Evolutionary conservation across 2,888 invertebrate species (phyloP).

Genomic region (Phortica okadai): DNA sequence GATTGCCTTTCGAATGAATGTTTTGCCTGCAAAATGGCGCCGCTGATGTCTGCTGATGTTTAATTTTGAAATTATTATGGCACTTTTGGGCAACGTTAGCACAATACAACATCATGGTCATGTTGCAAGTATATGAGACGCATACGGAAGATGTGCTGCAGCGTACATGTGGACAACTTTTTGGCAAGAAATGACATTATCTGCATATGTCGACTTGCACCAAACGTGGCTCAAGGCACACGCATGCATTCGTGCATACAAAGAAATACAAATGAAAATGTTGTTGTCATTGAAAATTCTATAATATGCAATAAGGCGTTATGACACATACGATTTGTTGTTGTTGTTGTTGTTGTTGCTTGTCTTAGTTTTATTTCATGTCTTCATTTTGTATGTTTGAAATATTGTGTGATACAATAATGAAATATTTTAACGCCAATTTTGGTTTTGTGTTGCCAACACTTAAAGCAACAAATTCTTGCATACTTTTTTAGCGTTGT

Average conservation of each 20-base stretch:
- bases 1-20: not conserved
- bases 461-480: not conserved
- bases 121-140: conserved; percentile 44
- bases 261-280: not conserved
- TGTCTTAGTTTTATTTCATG: not conserved
- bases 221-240: conserved; percentile 45
- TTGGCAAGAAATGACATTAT: conserved; percentile 54
- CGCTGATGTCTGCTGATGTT: conserved; percentile 40
- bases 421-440: conserved; percentile 67
- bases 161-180: conserved; percentile 58
- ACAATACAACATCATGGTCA: conserved; percentile 17
- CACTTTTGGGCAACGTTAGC: conserved; percentile 36
- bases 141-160: conserved; percentile 28
- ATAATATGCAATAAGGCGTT: not conserved
- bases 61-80: conserved; percentile 49
- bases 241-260: not conserved
- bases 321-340: not conserved
- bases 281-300: not conserved
- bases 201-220: conserved; percentile 53
- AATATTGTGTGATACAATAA: conserved; percentile 55
- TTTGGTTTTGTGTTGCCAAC: conserved; percentile 19
- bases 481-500: not conserved
- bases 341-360: not conserved
- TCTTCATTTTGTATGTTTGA: conserved; percentile 5
- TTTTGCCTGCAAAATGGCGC: conserved; percentile 3